phyloP scores from a whole-genome alignment of 2,113 vertebrate species.

The Anoplopoma fimbria region DNA sequence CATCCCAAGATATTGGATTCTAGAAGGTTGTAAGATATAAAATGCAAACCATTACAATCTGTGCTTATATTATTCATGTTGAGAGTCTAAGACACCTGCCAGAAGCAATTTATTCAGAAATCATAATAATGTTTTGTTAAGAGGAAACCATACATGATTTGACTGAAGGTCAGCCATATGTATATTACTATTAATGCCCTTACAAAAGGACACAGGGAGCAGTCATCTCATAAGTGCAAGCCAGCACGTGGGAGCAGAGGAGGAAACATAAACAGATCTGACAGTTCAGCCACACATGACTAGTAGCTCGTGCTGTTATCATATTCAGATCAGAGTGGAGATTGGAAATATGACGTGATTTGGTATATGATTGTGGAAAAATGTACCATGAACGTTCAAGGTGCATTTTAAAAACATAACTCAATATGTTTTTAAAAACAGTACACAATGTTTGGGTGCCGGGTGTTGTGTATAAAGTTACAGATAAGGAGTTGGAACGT shows the following conservation, averaged over 20 bases:
- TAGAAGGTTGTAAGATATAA: background rate
- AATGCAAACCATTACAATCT: background rate
- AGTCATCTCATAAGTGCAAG: conserved; percentile 36
- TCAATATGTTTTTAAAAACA: background rate
- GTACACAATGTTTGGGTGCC: background rate
- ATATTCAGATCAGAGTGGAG: conserved; percentile 18
- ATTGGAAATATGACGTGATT: background rate
- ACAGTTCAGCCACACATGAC: conserved; percentile 50
- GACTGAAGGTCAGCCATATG: conserved; percentile 29
- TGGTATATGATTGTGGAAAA: background rate
- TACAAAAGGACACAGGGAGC: conserved; percentile 41
- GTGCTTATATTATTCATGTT: background rate
- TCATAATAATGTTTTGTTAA: background rate
- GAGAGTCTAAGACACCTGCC: background rate
- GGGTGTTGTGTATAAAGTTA: background rate
- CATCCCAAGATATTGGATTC: conserved; percentile 2
- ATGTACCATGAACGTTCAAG: background rate
- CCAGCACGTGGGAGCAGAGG: conserved; percentile 38
- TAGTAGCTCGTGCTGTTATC: conserved; percentile 31
- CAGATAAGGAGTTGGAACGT: conserved; percentile 22
- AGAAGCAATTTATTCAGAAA: background rate
- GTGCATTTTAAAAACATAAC: background rate
- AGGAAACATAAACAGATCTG: conserved; percentile 60
- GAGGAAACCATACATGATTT: background rate
- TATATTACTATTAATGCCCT: conserved; percentile 35